Conservation (phyloP, 30 jellyfish, hydroid and myxozoan genomes). For the Aurelia aurita complex sp. Pacific region DNA sequence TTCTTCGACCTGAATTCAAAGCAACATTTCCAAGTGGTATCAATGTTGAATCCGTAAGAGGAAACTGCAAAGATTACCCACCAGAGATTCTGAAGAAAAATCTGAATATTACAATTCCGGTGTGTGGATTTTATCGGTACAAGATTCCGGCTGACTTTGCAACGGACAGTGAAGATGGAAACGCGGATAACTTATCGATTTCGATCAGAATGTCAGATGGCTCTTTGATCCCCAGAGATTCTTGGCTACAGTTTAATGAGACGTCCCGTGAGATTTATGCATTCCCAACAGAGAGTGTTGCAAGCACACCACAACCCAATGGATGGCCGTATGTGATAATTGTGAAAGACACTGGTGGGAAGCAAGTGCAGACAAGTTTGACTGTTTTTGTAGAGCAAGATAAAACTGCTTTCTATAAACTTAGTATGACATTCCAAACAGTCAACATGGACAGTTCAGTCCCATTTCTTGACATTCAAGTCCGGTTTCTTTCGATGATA, state of each 20-base stretch:
- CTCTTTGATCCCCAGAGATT: slow-evolving; percentile 53
- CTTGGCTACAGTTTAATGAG: slow-evolving; percentile 79
- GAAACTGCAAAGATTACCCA: slow-evolving; percentile 52
- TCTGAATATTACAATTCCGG: slow-evolving; percentile 60
- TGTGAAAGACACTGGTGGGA: slow-evolving; percentile 48
- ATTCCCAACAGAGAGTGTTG: slow-evolving; percentile 72
- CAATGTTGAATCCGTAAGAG: slow-evolving; percentile 8
- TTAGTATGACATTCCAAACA: slow-evolving; percentile 38
- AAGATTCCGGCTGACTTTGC: slow-evolving; percentile 63
- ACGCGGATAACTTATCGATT: slow-evolving; percentile 23
- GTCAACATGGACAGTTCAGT: slow-evolving; percentile 25
- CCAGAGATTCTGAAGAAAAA: slow-evolving; percentile 22
- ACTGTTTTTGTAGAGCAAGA: slow-evolving; percentile 20
- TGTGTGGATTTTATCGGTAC: slow-evolving; percentile 77
- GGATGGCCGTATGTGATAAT: slow-evolving; percentile 47
- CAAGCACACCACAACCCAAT: slow-evolving; percentile 13
- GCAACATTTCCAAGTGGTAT: slow-evolving; percentile 17
- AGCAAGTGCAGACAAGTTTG: slow-evolving; percentile 7
- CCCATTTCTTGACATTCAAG: slow-evolving; percentile 59
- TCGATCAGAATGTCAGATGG: slow-evolving; percentile 55
- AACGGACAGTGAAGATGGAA: slow-evolving; percentile 52
- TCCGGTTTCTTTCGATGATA: slow-evolving; percentile 16
- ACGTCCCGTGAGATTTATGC: slow-evolving; percentile 67
- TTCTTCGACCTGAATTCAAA: slow-evolving; percentile 27
- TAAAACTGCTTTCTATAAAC: slow-evolving; percentile 1